phyloP scores from a whole-genome alignment of 2,888 invertebrate genomes.

The Calliscelio sp. region DNA sequence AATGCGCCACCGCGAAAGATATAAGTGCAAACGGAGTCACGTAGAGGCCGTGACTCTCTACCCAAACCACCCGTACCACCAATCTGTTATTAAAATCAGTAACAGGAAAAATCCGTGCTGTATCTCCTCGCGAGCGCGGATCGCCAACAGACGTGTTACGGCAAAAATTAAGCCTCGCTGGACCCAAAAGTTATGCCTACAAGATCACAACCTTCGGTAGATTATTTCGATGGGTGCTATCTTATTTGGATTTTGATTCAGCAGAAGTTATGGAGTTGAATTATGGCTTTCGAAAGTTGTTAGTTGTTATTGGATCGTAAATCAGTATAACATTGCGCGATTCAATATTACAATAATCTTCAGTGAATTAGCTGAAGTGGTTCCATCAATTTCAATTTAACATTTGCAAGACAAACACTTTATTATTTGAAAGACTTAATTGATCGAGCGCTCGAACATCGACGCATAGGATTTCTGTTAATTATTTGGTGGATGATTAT shows the following conservation, averaged over 20 bases:
- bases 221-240: constrained; percentile 22
- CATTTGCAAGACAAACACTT: too few relatives aligned
- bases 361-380: too few relatives aligned
- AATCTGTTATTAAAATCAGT: constrained; percentile 86
- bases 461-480: too few relatives aligned
- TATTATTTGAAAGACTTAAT: too few relatives aligned
- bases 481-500: too few relatives aligned
- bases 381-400: too few relatives aligned
- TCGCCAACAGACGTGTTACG: constrained; percentile 84
- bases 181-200: constrained; percentile 47
- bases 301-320: too few relatives aligned
- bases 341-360: too few relatives aligned
- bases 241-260: constrained; percentile 15
- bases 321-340: too few relatives aligned
- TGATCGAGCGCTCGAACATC: too few relatives aligned
- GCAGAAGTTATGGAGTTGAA: not conserved
- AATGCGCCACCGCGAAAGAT: constrained; percentile 59
- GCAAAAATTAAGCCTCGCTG: constrained; percentile 84
- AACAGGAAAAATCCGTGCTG: constrained; percentile 86
- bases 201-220: not conserved
- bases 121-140: constrained; percentile 80
- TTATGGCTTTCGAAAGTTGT: too few relatives aligned
- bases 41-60: constrained; percentile 84
- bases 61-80: constrained; percentile 73
- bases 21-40: constrained; percentile 81